Evolutionary conservation across 2,888 invertebrate species (phyloP).

Genomic region (Heliconius cydno): DNA sequence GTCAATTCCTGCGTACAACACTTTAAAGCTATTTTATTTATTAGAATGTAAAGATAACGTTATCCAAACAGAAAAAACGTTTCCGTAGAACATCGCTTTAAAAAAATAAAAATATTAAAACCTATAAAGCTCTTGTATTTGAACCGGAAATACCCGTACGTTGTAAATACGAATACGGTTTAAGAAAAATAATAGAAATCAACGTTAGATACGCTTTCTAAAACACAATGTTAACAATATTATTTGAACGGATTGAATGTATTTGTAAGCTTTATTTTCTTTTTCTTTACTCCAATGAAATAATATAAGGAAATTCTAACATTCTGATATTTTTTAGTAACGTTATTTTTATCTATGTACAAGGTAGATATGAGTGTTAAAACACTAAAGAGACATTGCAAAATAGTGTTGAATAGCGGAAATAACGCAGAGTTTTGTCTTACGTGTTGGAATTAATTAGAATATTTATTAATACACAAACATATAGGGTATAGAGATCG

Average conservation of each 20-base stretch:
- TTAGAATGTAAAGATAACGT: no score
- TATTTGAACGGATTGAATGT: background rate
- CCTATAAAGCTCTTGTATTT: background rate
- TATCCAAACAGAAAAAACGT: background rate
- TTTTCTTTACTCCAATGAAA: background rate
- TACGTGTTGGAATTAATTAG: background rate
- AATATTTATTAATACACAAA: background rate
- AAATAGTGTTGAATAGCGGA: background rate
- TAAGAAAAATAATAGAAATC: constrained; percentile 1
- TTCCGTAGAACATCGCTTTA: background rate
- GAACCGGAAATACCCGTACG: background rate
- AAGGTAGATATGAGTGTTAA: background rate
- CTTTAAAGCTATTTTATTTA: no score
- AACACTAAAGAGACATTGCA: background rate
- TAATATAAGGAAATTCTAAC: no score
- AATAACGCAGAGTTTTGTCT: background rate
- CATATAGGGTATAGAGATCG: background rate
- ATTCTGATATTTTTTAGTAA: no score
- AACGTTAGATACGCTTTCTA: background rate
- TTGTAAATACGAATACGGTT: background rate
- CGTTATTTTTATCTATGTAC: background rate
- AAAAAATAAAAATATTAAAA: background rate
- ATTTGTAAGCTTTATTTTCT: background rate
- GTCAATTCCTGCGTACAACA: background rate
- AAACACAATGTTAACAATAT: background rate